Evolutionary conservation across 2,113 vertebrate genomes (phyloP).

Genomic region (Lota lota): DNA sequence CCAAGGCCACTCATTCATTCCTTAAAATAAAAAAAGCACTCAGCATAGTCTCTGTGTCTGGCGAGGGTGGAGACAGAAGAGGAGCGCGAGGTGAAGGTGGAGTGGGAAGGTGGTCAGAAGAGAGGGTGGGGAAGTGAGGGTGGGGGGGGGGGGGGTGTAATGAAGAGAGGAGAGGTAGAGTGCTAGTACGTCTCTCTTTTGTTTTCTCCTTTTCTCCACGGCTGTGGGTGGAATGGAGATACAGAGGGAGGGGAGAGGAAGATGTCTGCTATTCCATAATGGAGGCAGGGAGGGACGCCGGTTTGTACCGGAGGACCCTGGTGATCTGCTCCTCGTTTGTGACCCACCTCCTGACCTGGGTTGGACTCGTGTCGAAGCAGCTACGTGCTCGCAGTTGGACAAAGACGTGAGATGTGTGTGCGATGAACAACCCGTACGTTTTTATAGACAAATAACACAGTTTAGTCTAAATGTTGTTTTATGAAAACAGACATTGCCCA

Average conservation of each 20-base stretch:
- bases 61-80: conserved; percentile 22
- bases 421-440: too few relatives aligned
- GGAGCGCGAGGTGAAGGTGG: conserved; percentile 32
- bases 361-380: too few relatives aligned
- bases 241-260: background rate
- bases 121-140: conserved; percentile 25
- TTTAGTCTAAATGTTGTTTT: too few relatives aligned
- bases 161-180: background rate
- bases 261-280: too few relatives aligned
- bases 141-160: conserved; percentile 26
- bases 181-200: conserved; percentile 20
- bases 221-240: conserved; percentile 16
- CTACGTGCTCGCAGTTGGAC: too few relatives aligned
- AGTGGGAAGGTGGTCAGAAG: conserved; percentile 15
- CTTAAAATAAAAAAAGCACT: conserved; percentile 70
- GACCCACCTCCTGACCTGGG: too few relatives aligned
- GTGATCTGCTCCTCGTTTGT: too few relatives aligned
- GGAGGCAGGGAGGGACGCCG: too few relatives aligned
- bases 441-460: too few relatives aligned
- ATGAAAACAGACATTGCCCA: too few relatives aligned
- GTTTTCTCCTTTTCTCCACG: conserved; percentile 8
- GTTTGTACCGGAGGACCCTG: too few relatives aligned
- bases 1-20: conserved; percentile 62
- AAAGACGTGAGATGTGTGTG: too few relatives aligned
- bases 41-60: conserved; percentile 49